These are phyloP conservation scores for Athripsodes cinereus DNA, from an alignment of 2,888 invertebrate species.

Conservation along the genomic window DNA sequence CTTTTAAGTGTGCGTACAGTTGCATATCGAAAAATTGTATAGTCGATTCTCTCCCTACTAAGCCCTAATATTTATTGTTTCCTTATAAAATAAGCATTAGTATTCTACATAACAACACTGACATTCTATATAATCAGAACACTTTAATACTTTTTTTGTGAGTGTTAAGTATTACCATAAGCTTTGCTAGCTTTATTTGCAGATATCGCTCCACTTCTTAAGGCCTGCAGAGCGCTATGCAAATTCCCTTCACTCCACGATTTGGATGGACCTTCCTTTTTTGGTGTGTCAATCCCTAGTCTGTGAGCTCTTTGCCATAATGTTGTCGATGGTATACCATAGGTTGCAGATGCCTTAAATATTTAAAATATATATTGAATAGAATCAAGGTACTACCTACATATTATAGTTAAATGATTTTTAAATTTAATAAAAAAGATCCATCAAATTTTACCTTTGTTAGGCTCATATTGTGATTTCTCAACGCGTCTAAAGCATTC, in stretches of 20 bases:
- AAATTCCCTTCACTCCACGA: conserved; percentile 84
- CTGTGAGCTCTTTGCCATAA: conserved; percentile 88
- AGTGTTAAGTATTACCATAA: conserved; percentile 50
- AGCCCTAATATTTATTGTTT: too few species aligned
- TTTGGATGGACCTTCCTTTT: conserved; percentile 81
- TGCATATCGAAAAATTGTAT: too few species aligned
- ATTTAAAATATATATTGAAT: conserved; percentile 8
- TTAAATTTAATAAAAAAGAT: too few species aligned
- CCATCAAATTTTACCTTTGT: conserved; percentile 62
- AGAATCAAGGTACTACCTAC: too few species aligned
- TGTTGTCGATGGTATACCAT: conserved; percentile 86
- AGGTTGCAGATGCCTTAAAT: conserved; percentile 66
- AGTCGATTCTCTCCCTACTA: too few species aligned
- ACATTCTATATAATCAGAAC: too few species aligned
- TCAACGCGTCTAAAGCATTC: conserved; percentile 75
- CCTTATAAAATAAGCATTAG: too few species aligned
- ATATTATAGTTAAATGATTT: too few species aligned
- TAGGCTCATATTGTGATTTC: conserved; percentile 83
- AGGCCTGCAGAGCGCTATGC: conserved; percentile 73
- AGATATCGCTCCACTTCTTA: conserved; percentile 78
- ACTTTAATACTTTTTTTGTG: background rate
- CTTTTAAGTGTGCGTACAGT: too few species aligned
- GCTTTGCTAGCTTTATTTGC: conserved; percentile 90
- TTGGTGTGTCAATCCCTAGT: conserved; percentile 84
- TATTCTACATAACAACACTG: too few species aligned